Evolutionary conservation across 2,888 invertebrate species (phyloP).

Genomic region (Barypeithes pellucidus): DNA sequence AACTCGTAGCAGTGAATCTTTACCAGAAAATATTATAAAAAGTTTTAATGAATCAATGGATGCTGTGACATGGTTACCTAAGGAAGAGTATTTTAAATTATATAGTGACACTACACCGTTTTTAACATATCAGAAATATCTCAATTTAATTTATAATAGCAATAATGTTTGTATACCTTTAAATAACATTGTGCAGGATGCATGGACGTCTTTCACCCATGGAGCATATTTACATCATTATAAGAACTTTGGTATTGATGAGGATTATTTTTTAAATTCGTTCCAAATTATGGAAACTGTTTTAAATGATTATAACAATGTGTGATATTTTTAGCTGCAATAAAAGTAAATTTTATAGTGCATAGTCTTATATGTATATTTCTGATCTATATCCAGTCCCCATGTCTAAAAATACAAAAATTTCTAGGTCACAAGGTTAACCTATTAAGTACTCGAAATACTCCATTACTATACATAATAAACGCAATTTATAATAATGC

Average conservation of each 20-base stretch:
- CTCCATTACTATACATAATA: too few species aligned
- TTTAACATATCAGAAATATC: conserved; percentile 69
- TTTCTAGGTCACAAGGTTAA: too few species aligned
- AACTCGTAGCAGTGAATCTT: conserved; percentile 68
- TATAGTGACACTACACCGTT: conserved; percentile 68
- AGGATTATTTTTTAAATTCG: conserved; percentile 71
- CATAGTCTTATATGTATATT: background rate
- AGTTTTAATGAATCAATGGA: conserved; percentile 61
- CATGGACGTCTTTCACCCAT: conserved; percentile 71
- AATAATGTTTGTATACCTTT: conserved; percentile 67
- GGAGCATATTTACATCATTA: conserved; percentile 74
- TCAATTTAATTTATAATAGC: conserved; percentile 71
- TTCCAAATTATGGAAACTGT: conserved; percentile 72
- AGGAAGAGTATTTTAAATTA: conserved; percentile 64
- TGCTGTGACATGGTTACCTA: conserved; percentile 69
- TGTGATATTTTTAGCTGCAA: conserved; percentile 57
- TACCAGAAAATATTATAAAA: conserved; percentile 63
- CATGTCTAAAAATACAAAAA: background rate
- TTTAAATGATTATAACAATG: conserved; percentile 69
- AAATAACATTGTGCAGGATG: conserved; percentile 68
- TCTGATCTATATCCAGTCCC: background rate
- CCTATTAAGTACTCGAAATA: too few species aligned
- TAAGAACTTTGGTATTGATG: conserved; percentile 70
- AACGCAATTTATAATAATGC: too few species aligned
- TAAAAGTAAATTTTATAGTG: conserved; percentile 17